phyloP scores from a whole-genome alignment of 2,888 invertebrate species.

The Phytoseiulus persimilis region DNA sequence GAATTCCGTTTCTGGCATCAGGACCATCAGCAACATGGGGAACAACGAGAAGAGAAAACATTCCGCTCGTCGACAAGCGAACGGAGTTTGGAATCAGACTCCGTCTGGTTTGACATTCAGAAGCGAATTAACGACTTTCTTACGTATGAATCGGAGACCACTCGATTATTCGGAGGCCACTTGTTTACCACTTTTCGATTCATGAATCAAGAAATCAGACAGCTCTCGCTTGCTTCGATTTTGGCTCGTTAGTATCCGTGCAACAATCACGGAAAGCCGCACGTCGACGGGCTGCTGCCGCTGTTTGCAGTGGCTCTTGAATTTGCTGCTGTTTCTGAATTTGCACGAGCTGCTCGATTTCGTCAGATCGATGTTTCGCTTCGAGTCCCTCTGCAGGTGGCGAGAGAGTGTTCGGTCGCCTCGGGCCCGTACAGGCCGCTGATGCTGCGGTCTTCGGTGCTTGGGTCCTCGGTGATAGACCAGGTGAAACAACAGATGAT shows the following conservation, averaged over 20 bases:
- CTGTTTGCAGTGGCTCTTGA: conserved; percentile 11
- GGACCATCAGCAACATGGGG: neutral
- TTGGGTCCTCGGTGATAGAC: neutral
- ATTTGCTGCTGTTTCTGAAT: neutral
- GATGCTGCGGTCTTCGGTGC: neutral
- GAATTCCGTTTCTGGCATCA: neutral
- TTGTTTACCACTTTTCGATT: neutral
- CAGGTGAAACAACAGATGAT: neutral
- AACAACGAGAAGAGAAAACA: conserved; percentile 5
- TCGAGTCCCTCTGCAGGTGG: neutral
- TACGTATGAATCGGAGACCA: too few relatives aligned
- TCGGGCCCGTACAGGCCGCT: neutral
- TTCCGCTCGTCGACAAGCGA: neutral
- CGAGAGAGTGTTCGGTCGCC: neutral
- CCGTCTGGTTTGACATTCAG: neutral
- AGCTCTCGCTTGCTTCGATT: neutral
- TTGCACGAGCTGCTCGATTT: neutral
- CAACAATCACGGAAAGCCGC: conserved; percentile 26
- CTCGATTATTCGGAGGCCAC: neutral
- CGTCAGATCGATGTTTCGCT: neutral
- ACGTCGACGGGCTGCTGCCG: conserved; percentile 14
- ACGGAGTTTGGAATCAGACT: neutral
- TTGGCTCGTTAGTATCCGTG: neutral
- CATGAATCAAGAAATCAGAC: neutral
- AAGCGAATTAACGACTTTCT: neutral